Percentiles rank a stretch among this genome's conserved stretches.
These are phyloP conservation scores for Ptilodon capucinus DNA, from an alignment of 2,888 invertebrate species.

Conservation along the genomic window DNA sequence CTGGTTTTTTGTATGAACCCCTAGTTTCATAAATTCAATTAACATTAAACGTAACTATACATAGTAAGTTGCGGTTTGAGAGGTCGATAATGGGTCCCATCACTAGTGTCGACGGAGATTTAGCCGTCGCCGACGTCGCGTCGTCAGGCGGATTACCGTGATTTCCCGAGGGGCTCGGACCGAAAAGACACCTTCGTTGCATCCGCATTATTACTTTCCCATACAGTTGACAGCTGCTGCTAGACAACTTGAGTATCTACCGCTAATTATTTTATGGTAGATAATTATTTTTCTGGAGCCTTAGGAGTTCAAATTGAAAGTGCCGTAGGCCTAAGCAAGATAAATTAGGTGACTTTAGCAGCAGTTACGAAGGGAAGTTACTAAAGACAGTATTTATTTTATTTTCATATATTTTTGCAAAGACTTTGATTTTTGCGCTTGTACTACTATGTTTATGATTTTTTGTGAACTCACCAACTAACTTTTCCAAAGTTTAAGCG, in stretches of 20 bases:
- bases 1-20: too few species aligned
- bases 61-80: neutral
- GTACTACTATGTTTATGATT: too few species aligned
- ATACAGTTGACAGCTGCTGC: slow-evolving; percentile 60
- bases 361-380: too few species aligned
- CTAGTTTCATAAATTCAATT: too few species aligned
- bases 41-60: neutral
- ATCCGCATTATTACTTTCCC: slow-evolving; percentile 78
- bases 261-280: slow-evolving; percentile 42
- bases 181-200: slow-evolving; percentile 78
- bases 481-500: too few species aligned
- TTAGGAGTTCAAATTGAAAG: too few species aligned
- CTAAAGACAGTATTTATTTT: too few species aligned
- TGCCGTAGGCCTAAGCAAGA: too few species aligned
- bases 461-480: too few species aligned
- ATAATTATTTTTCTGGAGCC: slow-evolving; percentile 20
- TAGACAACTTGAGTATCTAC: slow-evolving; percentile 40
- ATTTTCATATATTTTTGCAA: too few species aligned
- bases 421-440: too few species aligned
- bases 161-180: slow-evolving; percentile 79
- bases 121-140: slow-evolving; percentile 67
- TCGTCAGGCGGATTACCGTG: slow-evolving; percentile 77
- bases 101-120: slow-evolving; percentile 66
- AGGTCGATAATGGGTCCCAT: slow-evolving; percentile 20
- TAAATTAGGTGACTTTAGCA: too few species aligned